Percentiles rank a stretch among this genome's conserved stretches.
Evolutionary conservation across 2,113 vertebrate genomes (phyloP).

Genomic region (Emydura subglobosa): DNA sequence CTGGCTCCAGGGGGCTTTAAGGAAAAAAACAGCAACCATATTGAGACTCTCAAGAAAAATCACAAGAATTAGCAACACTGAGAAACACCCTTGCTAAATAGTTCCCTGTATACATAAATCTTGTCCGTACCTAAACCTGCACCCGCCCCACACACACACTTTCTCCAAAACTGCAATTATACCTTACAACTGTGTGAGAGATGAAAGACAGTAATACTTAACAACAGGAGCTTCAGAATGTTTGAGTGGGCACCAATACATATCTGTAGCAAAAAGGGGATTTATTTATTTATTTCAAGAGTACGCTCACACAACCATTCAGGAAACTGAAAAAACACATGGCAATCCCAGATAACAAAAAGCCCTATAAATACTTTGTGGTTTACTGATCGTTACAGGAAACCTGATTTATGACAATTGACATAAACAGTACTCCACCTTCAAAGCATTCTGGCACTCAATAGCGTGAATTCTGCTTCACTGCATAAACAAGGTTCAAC

Average conservation of each 20-base stretch:
- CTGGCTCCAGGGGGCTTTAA: not conserved
- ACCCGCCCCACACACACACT: not conserved
- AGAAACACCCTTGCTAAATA: not conserved
- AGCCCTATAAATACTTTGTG: slow-evolving; percentile 13
- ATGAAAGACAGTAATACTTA: not conserved
- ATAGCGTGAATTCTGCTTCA: not conserved
- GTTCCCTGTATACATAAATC: not conserved
- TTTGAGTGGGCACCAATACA: not conserved
- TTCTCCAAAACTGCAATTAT: not conserved
- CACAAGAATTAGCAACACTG: not conserved
- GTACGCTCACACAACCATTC: not conserved
- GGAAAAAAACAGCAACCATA: not conserved
- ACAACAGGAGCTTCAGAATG: fast-evolving
- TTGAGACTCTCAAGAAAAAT: not conserved
- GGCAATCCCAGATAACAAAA: not conserved
- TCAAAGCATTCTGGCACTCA: slow-evolving; percentile 3
- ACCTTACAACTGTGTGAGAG: not conserved
- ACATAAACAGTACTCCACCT: not conserved
- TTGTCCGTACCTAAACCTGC: slow-evolving; percentile 3
- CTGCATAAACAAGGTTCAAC: not conserved
- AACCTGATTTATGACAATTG: not conserved
- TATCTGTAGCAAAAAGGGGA: not conserved
- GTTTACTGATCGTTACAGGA: not conserved
- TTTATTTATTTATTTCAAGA: not conserved
- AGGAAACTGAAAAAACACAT: not conserved